Evolutionary conservation across 2,888 invertebrate genomes (phyloP).

Genomic region (Plebejus argus): DNA sequence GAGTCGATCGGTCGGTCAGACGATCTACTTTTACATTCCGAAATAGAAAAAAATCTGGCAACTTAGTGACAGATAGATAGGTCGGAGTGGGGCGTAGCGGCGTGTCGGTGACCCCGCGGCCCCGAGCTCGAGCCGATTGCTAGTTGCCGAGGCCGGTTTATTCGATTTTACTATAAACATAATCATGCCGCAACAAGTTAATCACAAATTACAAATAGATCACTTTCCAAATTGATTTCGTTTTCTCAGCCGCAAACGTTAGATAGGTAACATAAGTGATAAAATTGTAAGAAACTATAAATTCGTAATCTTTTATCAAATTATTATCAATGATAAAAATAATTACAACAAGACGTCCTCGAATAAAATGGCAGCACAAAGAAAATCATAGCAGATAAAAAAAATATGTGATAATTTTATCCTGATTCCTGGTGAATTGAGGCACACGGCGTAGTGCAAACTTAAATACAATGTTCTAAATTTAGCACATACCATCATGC

Average conservation of each 20-base stretch:
- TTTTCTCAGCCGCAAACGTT: neutral
- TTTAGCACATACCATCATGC: slow-evolving; percentile 67
- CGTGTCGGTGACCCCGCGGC: slow-evolving; percentile 76
- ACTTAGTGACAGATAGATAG: slow-evolving; percentile 48
- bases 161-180: slow-evolving; percentile 40
- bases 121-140: slow-evolving; percentile 55
- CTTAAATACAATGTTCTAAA: slow-evolving; percentile 60
- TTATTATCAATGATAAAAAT: slow-evolving; percentile 5
- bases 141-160: slow-evolving; percentile 50
- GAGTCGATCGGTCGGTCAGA: neutral
- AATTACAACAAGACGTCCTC: neutral
- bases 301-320: neutral
- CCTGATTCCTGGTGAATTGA: slow-evolving; percentile 68
- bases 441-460: slow-evolving; percentile 55
- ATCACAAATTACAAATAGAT: slow-evolving; percentile 30
- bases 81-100: slow-evolving; percentile 49
- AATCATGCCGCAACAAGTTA: slow-evolving; percentile 38
- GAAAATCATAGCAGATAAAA: neutral
- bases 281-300: neutral
- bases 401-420: slow-evolving; percentile 51
- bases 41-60: slow-evolving; percentile 37
- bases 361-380: neutral
- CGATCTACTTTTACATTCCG: neutral
- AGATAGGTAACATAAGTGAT: neutral
- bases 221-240: slow-evolving; percentile 25